Percentiles rank a stretch among this genome's conserved stretches.
phyloP scores from a whole-genome alignment of 2,888 invertebrate genomes.

The Drosophila subquinaria region DNA sequence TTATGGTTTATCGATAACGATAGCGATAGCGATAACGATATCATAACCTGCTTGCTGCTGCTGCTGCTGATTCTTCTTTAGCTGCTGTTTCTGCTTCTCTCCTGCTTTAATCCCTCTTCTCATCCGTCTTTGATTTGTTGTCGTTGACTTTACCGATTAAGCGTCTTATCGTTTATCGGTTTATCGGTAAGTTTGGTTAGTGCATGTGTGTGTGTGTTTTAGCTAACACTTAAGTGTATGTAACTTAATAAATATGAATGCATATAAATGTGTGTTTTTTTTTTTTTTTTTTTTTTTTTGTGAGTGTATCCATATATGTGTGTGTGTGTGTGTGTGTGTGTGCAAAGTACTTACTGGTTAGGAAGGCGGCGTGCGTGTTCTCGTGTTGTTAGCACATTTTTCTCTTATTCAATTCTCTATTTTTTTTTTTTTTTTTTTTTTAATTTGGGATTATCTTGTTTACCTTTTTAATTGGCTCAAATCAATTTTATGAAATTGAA shows the following conservation, averaged over 20 bases:
- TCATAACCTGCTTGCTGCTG: conserved; percentile 41
- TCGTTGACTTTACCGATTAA: conserved; percentile 39
- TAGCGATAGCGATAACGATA: conserved; percentile 35
- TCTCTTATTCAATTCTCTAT: conserved; percentile 42
- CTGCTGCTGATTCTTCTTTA: conserved; percentile 24
- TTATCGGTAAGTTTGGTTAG: conserved; percentile 8
- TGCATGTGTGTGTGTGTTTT: conserved; percentile 1
- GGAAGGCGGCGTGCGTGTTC: conserved; percentile 70
- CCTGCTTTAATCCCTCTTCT: conserved; percentile 5
- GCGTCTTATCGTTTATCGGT: conserved; percentile 27
- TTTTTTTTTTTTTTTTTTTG: not conserved
- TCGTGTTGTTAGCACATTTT: conserved; percentile 71
- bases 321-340: conserved; percentile 39
- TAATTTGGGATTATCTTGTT: conserved; percentile 34
- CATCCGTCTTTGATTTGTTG: conserved; percentile 16
- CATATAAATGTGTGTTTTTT: not conserved
- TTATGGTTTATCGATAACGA: conserved; percentile 27
- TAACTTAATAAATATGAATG: too few species aligned
- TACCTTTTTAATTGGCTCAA: conserved; percentile 50
- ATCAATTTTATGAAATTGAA: conserved; percentile 46
- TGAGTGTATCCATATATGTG: conserved; percentile 25
- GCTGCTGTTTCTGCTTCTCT: conserved; percentile 9
- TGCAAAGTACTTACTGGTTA: conserved; percentile 70
- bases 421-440: conserved; percentile 15
- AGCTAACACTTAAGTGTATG: too few species aligned